These are phyloP conservation scores for Euplexia lucipara DNA, from an alignment of 2,888 invertebrate genomes.

Conservation along the genomic window DNA sequence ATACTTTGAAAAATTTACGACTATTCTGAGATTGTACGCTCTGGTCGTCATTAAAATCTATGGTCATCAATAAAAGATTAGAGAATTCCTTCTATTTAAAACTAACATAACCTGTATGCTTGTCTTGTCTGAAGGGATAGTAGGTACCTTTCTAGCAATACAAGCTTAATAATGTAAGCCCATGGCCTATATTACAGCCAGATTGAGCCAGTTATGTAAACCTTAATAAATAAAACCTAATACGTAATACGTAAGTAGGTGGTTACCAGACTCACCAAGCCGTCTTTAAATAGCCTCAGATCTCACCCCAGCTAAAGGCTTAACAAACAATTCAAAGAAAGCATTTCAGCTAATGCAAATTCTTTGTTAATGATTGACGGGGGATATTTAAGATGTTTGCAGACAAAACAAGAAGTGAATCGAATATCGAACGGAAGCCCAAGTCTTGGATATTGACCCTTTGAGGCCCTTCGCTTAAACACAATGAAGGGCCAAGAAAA, in stretches of 20 bases:
- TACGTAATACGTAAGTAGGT: neutral
- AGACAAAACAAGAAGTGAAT: constrained; percentile 82
- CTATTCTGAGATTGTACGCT: too few species aligned
- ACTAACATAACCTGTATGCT: too few species aligned
- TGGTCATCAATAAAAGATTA: too few species aligned
- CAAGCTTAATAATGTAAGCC: too few species aligned
- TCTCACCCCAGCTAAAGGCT: constrained; percentile 28
- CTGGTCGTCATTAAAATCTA: too few species aligned
- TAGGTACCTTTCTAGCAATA: too few species aligned
- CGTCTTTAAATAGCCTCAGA: constrained; percentile 10
- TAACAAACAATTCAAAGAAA: constrained; percentile 61
- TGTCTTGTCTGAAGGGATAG: too few species aligned
- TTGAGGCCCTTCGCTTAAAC: constrained; percentile 80
- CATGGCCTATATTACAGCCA: too few species aligned
- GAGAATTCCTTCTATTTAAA: too few species aligned
- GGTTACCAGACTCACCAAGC: neutral
- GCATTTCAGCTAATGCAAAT: constrained; percentile 61
- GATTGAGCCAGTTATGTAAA: too few species aligned
- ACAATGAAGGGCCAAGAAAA: constrained; percentile 87
- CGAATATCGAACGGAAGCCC: constrained; percentile 85
- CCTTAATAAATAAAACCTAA: neutral
- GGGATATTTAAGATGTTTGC: constrained; percentile 80
- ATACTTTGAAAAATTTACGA: too few species aligned
- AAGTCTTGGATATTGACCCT: constrained; percentile 84
- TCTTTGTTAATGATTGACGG: constrained; percentile 74